phyloP scores from a whole-genome alignment of 2,797 vertebrate species.

The Pagetopsis macropterus region DNA sequence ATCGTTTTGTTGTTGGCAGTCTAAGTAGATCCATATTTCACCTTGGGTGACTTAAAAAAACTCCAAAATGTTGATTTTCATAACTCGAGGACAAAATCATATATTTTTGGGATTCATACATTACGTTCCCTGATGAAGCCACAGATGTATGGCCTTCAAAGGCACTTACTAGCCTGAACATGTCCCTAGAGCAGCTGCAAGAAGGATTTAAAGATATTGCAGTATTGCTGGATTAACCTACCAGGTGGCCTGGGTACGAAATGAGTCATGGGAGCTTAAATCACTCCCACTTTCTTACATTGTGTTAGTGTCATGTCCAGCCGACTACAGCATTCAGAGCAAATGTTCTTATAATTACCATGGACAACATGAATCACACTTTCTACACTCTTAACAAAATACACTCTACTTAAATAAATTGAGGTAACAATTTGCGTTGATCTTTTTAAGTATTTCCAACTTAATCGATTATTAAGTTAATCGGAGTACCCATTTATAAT shows the following conservation, averaged over 20 bases:
- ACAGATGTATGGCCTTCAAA: neutral
- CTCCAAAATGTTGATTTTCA: neutral
- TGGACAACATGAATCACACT: neutral
- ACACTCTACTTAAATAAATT: too few species aligned
- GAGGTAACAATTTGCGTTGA: too few species aligned
- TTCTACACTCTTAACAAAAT: neutral
- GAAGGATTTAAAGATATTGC: neutral
- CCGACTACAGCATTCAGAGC: neutral
- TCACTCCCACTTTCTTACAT: neutral
- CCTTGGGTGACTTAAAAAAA: neutral
- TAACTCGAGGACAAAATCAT: neutral
- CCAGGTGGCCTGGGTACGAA: neutral
- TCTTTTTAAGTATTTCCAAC: too few species aligned
- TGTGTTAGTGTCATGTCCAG: neutral
- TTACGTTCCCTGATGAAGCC: constrained; percentile 1
- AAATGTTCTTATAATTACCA: neutral
- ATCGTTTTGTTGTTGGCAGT: constrained; percentile 1
- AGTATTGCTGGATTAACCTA: neutral
- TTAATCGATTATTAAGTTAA: too few species aligned
- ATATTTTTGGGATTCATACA: neutral
- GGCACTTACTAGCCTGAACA: neutral
- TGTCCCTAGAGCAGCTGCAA: constrained; percentile 3
- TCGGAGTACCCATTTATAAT: too few species aligned
- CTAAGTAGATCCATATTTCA: neutral
- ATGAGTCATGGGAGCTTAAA: neutral